phyloP scores from a whole-genome alignment of 2,797 vertebrate species.

The Poeciliopsis infans region DNA sequence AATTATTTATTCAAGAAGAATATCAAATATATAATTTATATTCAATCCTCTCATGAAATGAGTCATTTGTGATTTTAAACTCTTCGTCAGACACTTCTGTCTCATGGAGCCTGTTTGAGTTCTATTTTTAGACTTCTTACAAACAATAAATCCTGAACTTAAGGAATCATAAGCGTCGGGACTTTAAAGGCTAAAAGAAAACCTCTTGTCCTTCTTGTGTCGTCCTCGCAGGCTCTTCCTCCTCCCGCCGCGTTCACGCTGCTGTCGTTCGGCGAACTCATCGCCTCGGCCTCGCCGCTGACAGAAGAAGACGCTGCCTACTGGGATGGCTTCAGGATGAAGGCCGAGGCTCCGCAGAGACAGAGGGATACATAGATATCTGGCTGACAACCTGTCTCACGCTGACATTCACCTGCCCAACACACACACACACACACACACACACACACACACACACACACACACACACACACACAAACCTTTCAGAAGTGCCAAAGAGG shows the following conservation, averaged over 20 bases:
- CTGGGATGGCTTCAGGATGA: conserved; percentile 90
- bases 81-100: conserved; percentile 3
- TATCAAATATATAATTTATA: conserved; percentile 5
- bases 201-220: not conserved
- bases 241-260: conserved; percentile 78
- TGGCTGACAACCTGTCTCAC: conserved; percentile 31
- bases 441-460: conserved; percentile 28
- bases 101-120: not conserved
- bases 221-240: conserved; percentile 53
- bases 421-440: conserved; percentile 9
- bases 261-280: conserved; percentile 88
- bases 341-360: conserved; percentile 83
- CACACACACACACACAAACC: conserved; percentile 21
- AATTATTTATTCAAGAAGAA: not conserved
- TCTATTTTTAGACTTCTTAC: not conserved
- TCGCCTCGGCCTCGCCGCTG: conserved; percentile 85
- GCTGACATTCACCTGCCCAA: conserved; percentile 25
- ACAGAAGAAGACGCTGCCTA: conserved; percentile 85
- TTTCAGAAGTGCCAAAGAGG: conserved; percentile 36
- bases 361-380: conserved; percentile 72
- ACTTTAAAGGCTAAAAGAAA: not conserved
- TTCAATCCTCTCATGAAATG: not conserved
- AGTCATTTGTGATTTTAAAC: not conserved
- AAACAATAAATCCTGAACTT: not conserved
- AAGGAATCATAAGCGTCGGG: not conserved